These are phyloP conservation scores for Peromyscus eremicus DNA, from an alignment of 2,797 vertebrate species.

Conservation along the genomic window DNA sequence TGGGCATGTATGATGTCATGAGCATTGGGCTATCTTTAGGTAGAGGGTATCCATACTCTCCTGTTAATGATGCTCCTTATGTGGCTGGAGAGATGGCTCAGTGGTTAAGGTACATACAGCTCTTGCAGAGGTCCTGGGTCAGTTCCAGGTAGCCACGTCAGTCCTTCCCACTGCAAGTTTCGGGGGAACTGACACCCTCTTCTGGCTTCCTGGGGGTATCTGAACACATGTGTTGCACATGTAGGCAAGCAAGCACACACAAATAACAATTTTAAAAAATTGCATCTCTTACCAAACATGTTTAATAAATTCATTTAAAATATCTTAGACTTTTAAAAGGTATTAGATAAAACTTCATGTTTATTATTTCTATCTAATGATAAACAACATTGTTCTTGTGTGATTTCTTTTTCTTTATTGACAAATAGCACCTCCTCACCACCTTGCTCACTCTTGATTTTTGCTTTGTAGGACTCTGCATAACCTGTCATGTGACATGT, in stretches of 20 bases:
- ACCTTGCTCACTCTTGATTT: not conserved
- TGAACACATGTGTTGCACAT: not conserved
- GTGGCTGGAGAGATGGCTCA: not conserved
- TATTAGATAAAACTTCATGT: not conserved
- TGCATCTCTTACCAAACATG: constrained; percentile 7
- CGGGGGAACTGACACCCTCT: not conserved
- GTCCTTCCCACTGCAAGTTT: not conserved
- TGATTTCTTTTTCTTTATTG: not conserved
- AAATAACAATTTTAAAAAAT: not conserved
- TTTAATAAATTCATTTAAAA: constrained; percentile 32
- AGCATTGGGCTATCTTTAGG: not conserved
- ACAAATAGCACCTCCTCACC: not conserved
- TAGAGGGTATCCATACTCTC: not conserved
- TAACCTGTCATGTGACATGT: not conserved
- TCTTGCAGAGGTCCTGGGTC: not conserved
- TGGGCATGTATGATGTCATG: not conserved
- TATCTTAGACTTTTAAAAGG: constrained; percentile 3
- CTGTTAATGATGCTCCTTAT: not conserved
- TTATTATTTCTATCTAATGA: not conserved
- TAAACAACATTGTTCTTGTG: not conserved
- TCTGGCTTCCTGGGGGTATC: not conserved
- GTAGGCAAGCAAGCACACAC: not conserved
- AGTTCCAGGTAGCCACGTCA: not conserved
- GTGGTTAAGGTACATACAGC: not conserved
- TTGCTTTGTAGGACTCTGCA: not conserved